Base-by-base conservation (phyloP, 2,797 vertebrate species). In the Silurus aristotelis region DNA sequence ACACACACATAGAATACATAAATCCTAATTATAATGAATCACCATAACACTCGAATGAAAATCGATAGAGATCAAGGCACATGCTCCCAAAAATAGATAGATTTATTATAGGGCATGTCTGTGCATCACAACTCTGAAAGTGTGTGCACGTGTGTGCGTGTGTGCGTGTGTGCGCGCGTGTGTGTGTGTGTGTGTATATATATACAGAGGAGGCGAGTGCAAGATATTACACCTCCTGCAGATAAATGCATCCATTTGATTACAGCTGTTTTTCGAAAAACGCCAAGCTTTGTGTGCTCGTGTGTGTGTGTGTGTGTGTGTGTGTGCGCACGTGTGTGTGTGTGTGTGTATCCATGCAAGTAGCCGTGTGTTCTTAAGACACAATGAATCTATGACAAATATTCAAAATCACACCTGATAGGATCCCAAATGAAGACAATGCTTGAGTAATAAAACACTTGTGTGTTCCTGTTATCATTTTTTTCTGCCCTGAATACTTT, bases 21-120 rank as follows among this genome's bases (percentile, higher is more conserved):
- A 68, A 86, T 83, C 31, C 72, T 68, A 64, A 85, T 68, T 60
- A 46, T 66, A 68, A 84, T 85, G 84, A 87, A 87, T 85, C 83
- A 89, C 20, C 64, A 73, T 81, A 87, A 89, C 67, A 58, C 17
- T 60, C 27, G 20, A 60, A 77, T 77, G 20, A 77, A 75, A 77
- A 60, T 77, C 75, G 60, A 77, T 60, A 60, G 55, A 20, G 4
- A 58, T 12, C 9, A 17, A 2, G 56, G 15, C 55, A 60, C 56
- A 58, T 58, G 17, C 56, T 20, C 9, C 56, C 58, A 64, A 68
- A 81, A 82, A 86, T 82, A 81, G 73, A 48, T 80, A 38, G 60
- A 66, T 80, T 80, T 80, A 48, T 80, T 17, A 12, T 17, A 25
- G 60, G 31, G 31, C 20, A 5, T 78, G 19, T 58, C 73, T 58